A percentile compares a stretch with the other conserved stretches of the same genome.
phyloP scores from a whole-genome alignment of 2,113 vertebrate genomes.

The Meleagris gallopavo region DNA sequence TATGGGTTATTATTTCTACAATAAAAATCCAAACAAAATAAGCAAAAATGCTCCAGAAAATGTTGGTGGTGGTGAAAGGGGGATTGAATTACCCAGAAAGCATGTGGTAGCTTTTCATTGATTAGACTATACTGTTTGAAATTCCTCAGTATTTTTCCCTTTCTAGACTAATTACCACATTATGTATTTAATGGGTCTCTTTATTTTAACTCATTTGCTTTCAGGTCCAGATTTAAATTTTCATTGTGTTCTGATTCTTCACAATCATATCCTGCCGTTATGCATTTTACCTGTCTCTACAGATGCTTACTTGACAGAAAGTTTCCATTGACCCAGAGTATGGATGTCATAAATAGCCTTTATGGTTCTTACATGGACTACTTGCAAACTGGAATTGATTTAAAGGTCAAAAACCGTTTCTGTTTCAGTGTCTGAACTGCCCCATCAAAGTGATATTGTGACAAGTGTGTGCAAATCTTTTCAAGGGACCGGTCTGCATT shows the following conservation, averaged over 20 bases:
- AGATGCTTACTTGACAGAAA: constrained; percentile 64
- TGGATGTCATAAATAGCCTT: background rate
- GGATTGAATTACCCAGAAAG: constrained; percentile 72
- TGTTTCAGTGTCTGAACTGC: background rate
- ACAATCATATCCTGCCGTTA: constrained; percentile 64
- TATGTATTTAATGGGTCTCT: constrained; percentile 51
- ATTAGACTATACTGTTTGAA: constrained; percentile 77
- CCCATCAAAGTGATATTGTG: constrained; percentile 41
- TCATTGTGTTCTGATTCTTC: constrained; percentile 40
- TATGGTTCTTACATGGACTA: constrained; percentile 37
- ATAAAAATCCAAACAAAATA: background rate
- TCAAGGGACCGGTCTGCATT: background rate
- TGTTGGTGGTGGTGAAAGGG: background rate
- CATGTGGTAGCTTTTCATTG: constrained; percentile 70
- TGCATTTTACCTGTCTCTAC: constrained; percentile 51
- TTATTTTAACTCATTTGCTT: constrained; percentile 71
- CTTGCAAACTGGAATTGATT: constrained; percentile 60
- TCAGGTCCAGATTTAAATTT: constrained; percentile 58
- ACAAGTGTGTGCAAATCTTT: constrained; percentile 39
- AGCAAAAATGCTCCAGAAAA: background rate
- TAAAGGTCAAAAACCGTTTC: constrained; percentile 56
- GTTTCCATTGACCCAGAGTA: constrained; percentile 36
- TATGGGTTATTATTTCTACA: constrained; percentile 64
- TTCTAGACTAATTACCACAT: constrained; percentile 59
- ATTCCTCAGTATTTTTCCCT: constrained; percentile 72